Conservation (phyloP, 2,888 invertebrate species). For the Thumatha senex region DNA sequence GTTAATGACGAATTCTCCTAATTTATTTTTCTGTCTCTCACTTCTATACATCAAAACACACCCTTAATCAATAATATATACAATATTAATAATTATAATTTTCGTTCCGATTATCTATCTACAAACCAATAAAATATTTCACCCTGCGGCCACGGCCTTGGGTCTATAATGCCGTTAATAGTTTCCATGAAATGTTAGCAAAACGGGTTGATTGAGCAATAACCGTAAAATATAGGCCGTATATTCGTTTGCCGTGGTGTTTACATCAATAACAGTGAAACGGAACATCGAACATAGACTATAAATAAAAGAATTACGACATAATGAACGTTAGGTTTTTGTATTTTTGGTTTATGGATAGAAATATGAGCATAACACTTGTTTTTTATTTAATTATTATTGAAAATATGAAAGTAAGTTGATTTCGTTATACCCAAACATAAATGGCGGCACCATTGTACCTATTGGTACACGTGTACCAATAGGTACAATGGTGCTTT, state of each 20-base stretch:
- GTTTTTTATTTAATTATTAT: no score
- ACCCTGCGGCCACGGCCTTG: constrained; percentile 21
- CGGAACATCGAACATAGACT: constrained; percentile 19
- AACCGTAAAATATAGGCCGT: constrained; percentile 27
- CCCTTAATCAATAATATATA: neutral
- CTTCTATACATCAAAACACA: neutral
- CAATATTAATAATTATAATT: neutral
- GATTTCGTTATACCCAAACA: no score
- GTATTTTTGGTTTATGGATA: neutral
- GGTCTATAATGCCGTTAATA: constrained; percentile 20
- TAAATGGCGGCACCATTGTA: no score
- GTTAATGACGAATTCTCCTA: no score
- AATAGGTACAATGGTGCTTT: no score
- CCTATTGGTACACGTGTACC: no score
- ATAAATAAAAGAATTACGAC: constrained; percentile 14
- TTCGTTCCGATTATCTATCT: neutral
- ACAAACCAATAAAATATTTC: constrained; percentile 4
- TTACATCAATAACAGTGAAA: constrained; percentile 31
- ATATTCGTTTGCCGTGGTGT: constrained; percentile 18
- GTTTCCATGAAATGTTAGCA: constrained; percentile 32
- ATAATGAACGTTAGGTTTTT: neutral
- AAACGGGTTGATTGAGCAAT: constrained; percentile 33
- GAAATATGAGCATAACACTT: neutral
- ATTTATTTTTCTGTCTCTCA: no score
- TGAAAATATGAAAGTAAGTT: no score